Percentiles rank a stretch among this genome's conserved stretches.
Evolutionary conservation across 2,113 vertebrate genomes (phyloP).

Genomic region (Phylloscopus whistleri): DNA sequence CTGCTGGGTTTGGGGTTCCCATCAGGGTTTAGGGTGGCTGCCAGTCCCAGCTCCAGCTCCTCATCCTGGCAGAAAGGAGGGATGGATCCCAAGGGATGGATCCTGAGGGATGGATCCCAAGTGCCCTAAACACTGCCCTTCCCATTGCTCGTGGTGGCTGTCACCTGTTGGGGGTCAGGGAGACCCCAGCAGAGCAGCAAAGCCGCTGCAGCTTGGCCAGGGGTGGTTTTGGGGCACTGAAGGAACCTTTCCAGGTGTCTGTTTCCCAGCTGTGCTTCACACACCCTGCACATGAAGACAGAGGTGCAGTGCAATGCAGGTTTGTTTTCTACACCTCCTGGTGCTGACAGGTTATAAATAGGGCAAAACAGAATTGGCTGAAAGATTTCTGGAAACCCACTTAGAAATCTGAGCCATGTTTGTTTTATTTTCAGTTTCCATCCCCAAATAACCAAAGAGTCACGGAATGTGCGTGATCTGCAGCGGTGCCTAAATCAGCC

Average conservation of each 20-base stretch:
- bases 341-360: background rate
- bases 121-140: fast-evolving
- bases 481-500: background rate
- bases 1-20: background rate
- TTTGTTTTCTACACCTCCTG: background rate
- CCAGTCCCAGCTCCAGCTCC: background rate
- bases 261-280: fast-evolving
- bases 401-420: background rate
- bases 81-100: background rate
- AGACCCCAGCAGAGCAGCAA: background rate
- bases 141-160: background rate
- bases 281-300: background rate
- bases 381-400: background rate
- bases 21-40: background rate
- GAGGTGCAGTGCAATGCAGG: background rate
- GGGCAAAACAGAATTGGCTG: background rate
- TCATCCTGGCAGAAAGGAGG: background rate
- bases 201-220: background rate
- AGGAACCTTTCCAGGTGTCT: fast-evolving
- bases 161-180: background rate
- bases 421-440: background rate
- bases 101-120: background rate
- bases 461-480: background rate
- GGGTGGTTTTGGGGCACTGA: fast-evolving
- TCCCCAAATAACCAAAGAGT: background rate